Base-by-base conservation (phyloP, 2,888 invertebrate genomes). In the Neoaliturus tenellus region DNA sequence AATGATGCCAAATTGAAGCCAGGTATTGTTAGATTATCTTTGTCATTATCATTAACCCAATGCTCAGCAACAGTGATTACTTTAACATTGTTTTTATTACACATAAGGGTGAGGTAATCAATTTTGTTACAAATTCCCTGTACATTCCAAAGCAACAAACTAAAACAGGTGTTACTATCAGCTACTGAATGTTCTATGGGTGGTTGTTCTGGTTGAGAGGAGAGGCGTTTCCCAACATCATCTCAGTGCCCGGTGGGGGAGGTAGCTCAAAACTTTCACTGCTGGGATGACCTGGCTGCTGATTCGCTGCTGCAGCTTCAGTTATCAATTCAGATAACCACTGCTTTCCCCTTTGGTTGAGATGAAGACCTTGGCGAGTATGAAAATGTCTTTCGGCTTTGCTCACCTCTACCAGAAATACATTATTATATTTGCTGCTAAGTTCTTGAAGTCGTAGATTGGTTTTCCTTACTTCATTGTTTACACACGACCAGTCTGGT, bases 401-500 rank as follows among this genome's bases (percentile, higher is more conserved):
- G 14, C 71, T 71, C 23, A 20, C 71, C 20, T 41, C 41, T 23
- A 71, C 71, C 35, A 39, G n/a, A 69, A 33, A 4, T 69, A 69
- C 69, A 17, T 69, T 69, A 20, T 23, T 35, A 23, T 39, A 20
- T 71, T 71, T 39, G 2, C 41, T 14, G 23, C 71, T 71, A 5
- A 71, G 41, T 35, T 39, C 23, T 39, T 71, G 31, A 23, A 71
- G 20, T 35, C 23, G 4, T 35, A 41, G n/a, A 17, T 71, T 71
- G 20, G 71, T 71, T 23, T 23, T 71, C 14, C 5, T 41, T 10
- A 71, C 71, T 71, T 71, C 39, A 1, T 39, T n/a, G 12, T 33
- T 71, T 12, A 71, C 71, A 71, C 71, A 71, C 5, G 39, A 71
- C 71, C 71, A 71, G 8, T 71, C 71, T 20, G 39, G 71, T 23